phyloP scores from a whole-genome alignment of 2,113 vertebrate species.

The Nerophis lumbriciformis region DNA sequence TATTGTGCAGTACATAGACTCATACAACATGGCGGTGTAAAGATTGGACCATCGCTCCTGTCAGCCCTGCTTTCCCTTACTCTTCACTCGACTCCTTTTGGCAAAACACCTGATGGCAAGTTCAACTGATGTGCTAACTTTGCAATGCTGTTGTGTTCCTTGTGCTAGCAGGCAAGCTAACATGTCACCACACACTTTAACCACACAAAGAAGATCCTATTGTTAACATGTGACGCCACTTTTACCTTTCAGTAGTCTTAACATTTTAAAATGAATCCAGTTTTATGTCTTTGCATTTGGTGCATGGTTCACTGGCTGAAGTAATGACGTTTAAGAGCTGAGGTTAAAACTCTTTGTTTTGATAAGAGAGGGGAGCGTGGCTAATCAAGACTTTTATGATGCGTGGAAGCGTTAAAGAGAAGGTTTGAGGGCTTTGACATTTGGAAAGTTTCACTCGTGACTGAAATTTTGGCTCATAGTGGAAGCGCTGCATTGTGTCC shows the following conservation, averaged over 20 bases:
- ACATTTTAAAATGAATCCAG: constrained; percentile 61
- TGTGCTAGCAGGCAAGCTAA: constrained; percentile 61
- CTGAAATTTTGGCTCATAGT: constrained; percentile 64
- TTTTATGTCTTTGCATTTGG: constrained; percentile 63
- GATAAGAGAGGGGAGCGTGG: constrained; percentile 1
- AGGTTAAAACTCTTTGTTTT: constrained; percentile 28
- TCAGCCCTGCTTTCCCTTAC: constrained; percentile 69
- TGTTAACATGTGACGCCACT: constrained; percentile 45
- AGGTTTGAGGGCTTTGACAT: constrained; percentile 22
- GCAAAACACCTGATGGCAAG: constrained; percentile 46
- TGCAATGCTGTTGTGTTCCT: constrained; percentile 62
- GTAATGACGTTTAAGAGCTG: constrained; percentile 65
- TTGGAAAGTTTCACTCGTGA: constrained; percentile 38
- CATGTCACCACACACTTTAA: constrained; percentile 24
- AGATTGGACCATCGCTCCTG: constrained; percentile 57
- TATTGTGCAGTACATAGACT: constrained; percentile 68
- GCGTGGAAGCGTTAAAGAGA: neutral
- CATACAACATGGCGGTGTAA: constrained; percentile 44
- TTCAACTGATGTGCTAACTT: constrained; percentile 60
- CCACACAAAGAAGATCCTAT: constrained; percentile 22
- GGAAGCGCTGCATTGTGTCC: constrained; percentile 57
- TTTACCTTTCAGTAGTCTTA: constrained; percentile 57
- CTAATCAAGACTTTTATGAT: neutral
- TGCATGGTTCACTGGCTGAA: constrained; percentile 67
- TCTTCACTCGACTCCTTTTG: constrained; percentile 49